Evolutionary conservation across 1,140 invertebrate species (phyloP), one percentile per base, ranked within the genome.

Genomic region (Acromyrmex echinatior): DNA sequence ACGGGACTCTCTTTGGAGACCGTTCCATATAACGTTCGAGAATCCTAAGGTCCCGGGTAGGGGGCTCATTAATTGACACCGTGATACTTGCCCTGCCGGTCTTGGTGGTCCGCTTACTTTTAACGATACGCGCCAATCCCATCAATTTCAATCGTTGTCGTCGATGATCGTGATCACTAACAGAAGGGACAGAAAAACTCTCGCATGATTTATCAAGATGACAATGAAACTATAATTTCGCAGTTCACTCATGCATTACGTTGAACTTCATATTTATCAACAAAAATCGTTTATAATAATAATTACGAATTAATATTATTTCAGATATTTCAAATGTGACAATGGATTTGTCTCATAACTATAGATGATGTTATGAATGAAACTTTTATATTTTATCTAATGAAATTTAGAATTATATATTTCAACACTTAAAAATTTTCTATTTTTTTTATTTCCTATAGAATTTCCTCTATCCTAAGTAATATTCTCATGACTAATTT

Each of bases 1-100:
- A 78, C 87, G 88, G 86, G 88, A 58, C 56, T 70, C 78, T 84
- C 65, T 84, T 71, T n/a, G 79, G 63, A 18, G 49, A 79, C 58
- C 82, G 73, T 90, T 91, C 90, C 88, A 86, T 74, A 87, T 91
- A 90, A 86, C 89, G 89, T 77, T 73, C 84, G 49, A 66, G 82
- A 68, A 63, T 79, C 88, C 56, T 12, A 16, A 16, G 28, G 25
- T 49, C 66, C 12, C 49, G 56, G 70, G 88, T 62, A 77, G 87
- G 88, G 28, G 84, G 81, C 93, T 95, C 94, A 94, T 95, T 94
- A 95, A 95, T 95, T 94, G 94, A 95, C 94, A 94, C 94, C 93
- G 93, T 86, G 92, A 92, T 94, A 91, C 91, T 92, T 88, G 93
- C 86, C 84, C 87, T 53, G 62, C 79, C 94, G 93, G 93, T 92